phyloP scores from a whole-genome alignment of 2,888 invertebrate genomes.

The Leptura quadrifasciata region DNA sequence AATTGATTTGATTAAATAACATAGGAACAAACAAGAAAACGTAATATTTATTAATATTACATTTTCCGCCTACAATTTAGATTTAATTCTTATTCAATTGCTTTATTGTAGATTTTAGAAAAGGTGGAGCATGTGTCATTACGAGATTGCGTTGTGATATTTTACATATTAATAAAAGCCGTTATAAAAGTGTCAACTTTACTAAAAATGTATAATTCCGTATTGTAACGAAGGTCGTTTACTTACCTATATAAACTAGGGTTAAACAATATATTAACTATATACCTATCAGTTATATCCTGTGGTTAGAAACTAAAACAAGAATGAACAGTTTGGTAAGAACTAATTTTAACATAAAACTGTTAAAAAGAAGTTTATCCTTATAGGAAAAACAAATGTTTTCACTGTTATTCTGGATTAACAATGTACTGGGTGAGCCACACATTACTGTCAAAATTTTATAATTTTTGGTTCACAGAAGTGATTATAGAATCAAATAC shows the following conservation, averaged over 20 bases:
- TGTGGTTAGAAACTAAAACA: slow-evolving; percentile 21
- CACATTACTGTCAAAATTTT: background rate
- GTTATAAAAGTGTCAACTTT: slow-evolving; percentile 45
- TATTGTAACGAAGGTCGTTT: slow-evolving; percentile 43
- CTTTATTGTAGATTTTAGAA: slow-evolving; percentile 23
- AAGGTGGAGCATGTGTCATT: slow-evolving; percentile 36
- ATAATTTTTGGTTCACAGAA: too few relatives aligned
- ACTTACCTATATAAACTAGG: slow-evolving; percentile 45
- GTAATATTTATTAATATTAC: slow-evolving; percentile 22
- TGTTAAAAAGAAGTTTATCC: background rate
- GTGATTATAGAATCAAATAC: too few relatives aligned
- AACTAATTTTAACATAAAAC: background rate
- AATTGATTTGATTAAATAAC: background rate
- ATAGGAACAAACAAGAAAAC: slow-evolving; percentile 4
- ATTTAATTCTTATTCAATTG: slow-evolving; percentile 30
- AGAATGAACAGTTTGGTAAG: slow-evolving; percentile 45
- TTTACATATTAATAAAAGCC: slow-evolving; percentile 46
- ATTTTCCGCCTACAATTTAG: slow-evolving; percentile 31
- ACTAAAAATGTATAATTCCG: slow-evolving; percentile 43
- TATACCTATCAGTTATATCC: slow-evolving; percentile 31
- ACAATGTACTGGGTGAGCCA: background rate
- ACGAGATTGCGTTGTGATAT: slow-evolving; percentile 21
- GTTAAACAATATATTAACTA: slow-evolving; percentile 31
- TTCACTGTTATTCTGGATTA: background rate
- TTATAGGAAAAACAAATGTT: too few relatives aligned